A percentile compares a stretch with the other conserved stretches of the same genome.
Evolutionary conservation across 2,888 invertebrate species (phyloP).

Genomic region (Agapostemon virescens): DNA sequence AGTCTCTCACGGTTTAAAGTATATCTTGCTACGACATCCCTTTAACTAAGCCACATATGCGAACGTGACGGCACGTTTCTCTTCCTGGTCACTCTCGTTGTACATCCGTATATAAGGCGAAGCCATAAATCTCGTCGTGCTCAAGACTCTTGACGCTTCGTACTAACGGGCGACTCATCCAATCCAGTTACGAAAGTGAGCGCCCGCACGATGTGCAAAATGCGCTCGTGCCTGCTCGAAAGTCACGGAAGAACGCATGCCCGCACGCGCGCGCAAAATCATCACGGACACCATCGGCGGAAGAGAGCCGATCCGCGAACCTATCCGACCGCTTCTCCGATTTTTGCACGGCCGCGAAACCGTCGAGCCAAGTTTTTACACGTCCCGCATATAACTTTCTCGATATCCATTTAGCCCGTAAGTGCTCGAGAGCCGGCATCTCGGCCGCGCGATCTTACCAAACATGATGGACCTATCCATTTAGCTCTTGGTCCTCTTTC

Average conservation of each 20-base stretch:
- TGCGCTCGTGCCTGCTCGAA: conserved; percentile 26
- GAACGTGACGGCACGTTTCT: conserved; percentile 63
- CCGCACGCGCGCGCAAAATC: conserved; percentile 10
- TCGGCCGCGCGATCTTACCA: background rate
- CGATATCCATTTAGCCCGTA: background rate
- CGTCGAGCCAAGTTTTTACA: background rate
- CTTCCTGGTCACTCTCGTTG: conserved; percentile 63
- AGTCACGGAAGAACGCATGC: conserved; percentile 46
- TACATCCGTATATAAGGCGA: conserved; percentile 58
- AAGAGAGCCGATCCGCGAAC: background rate
- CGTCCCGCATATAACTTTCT: background rate
- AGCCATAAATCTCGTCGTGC: conserved; percentile 66
- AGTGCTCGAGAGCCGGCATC: background rate
- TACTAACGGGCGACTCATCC: conserved; percentile 55
- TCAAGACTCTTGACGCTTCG: conserved; percentile 53
- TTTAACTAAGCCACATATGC: conserved; percentile 48
- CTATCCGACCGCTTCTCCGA: background rate
- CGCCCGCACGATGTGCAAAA: conserved; percentile 35
- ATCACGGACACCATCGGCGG: conserved; percentile 11
- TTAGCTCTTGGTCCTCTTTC: background rate
- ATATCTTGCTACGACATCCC: conserved; percentile 50
- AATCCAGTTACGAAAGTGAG: conserved; percentile 67
- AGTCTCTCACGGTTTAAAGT: conserved; percentile 36
- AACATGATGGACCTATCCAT: background rate
- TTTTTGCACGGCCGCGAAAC: background rate